A percentile compares a stretch with the other conserved stretches of the same genome.
Conservation (phyloP, 1,140 invertebrate genomes). For the Pomacea maculata region DNA sequence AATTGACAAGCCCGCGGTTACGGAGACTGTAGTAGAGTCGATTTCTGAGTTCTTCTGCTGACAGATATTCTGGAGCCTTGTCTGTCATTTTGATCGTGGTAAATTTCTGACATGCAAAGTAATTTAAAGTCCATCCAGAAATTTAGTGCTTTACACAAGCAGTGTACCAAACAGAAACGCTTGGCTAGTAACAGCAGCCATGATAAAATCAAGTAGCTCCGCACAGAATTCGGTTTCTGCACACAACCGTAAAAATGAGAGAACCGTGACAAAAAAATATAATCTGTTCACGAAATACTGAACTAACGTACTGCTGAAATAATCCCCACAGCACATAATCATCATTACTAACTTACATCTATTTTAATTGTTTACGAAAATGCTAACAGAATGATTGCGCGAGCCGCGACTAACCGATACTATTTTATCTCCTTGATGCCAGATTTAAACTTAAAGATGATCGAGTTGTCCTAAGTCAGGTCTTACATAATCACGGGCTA, state of each 20-base stretch:
- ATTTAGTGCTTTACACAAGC: background rate
- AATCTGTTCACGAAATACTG: background rate
- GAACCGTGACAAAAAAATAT: too few species aligned
- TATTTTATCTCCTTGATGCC: too few species aligned
- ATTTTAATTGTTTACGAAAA: background rate
- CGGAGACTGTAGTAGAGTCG: conserved; percentile 54
- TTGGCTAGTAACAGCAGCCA: conserved; percentile 23
- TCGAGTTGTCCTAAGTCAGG: too few species aligned
- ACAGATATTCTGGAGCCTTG: conserved; percentile 48
- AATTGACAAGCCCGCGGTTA: conserved; percentile 54
- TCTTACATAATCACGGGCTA: too few species aligned
- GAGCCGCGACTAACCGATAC: too few species aligned
- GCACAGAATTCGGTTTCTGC: background rate
- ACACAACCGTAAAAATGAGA: background rate
- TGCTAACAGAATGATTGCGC: too few species aligned
- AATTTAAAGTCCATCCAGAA: background rate
- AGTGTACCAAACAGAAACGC: background rate
- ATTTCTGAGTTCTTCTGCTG: conserved; percentile 54
- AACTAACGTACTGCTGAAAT: background rate
- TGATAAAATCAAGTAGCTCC: conserved; percentile 2
- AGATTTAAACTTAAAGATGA: too few species aligned
- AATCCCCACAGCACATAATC: background rate
- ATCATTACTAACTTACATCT: background rate
- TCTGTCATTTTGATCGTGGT: conserved; percentile 36
- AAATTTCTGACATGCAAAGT: background rate